Evolutionary conservation across 2,888 invertebrate species (phyloP), one percentile per base, ranked within the genome.

Genomic region (Julus scanicus): DNA sequence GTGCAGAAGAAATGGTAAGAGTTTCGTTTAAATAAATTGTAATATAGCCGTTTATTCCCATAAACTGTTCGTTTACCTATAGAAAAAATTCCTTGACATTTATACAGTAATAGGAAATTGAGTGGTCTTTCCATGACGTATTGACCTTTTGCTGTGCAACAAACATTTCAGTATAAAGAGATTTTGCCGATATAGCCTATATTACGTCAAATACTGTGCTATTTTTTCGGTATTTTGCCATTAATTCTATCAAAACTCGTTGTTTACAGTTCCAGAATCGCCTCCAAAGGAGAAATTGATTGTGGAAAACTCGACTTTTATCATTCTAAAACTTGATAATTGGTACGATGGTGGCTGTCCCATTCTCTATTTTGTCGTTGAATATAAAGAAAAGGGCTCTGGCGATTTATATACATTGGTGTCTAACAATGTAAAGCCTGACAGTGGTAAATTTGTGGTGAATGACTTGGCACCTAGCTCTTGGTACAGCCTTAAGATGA

Each of bases 341-440:
- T 89, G 89, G 89, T 86, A 86, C 71, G 89, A 89, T 57, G 89
- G 89, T 20, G 89, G 89, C 13, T 89, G 89, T 63, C 89, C 89
- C 15, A 89, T 89, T n/a, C 86, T 88, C 2, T 89, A 89, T 49
- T 89, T 89, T 29, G 89, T 88, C 39, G 89, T 89, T 48, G 89
- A 89, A 57, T 89, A 89, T 83, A 87, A 88, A n/a, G 48, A 83
- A 37, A 80, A 48, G 15, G 39, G 44, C 3, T 63, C 37, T 17
- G 37, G 39, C 63, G 88, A 80, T 20, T 49, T 57, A 13, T 90
- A 90, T 89, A 90, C 90, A 11, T 89, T 90, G 17, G 90, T 90
- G 39, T 90, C 90, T 44, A 90, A 90, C 88, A 90, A 90, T 87
- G 89, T 90, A 13, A 90, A 90, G 37, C 89, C 89, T 17, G 90